Percentiles rank a stretch among this genome's conserved stretches.
These are phyloP conservation scores for Nephila pilipes DNA, from an alignment of 1,140 invertebrate species.

Conservation along the genomic window DNA sequence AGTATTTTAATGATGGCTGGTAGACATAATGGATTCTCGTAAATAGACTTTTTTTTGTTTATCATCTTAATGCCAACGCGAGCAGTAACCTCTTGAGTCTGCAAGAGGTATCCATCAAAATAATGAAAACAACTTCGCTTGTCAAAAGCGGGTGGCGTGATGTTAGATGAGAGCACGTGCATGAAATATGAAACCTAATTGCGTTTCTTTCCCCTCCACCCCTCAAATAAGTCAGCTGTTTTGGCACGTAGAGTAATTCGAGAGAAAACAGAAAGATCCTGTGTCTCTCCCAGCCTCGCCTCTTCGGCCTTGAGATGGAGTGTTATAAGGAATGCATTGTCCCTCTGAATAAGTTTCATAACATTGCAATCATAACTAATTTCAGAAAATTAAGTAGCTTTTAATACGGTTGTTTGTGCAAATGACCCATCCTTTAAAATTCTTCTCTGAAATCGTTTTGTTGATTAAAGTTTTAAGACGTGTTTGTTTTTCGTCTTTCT, in stretches of 20 bases:
- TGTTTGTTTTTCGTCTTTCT: too few relatives aligned
- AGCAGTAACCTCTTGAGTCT: background rate
- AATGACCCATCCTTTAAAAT: too few relatives aligned
- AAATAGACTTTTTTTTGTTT: background rate
- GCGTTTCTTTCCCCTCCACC: background rate
- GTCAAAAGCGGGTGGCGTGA: slow-evolving; percentile 30
- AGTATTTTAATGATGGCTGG: background rate
- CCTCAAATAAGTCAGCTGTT: slow-evolving; percentile 2
- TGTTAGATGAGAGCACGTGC: slow-evolving; percentile 22
- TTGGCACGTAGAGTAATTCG: slow-evolving; percentile 19
- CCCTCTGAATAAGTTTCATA: background rate
- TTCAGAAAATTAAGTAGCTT: background rate
- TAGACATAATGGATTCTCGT: background rate
- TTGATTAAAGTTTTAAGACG: too few relatives aligned
- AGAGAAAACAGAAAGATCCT: slow-evolving; percentile 8
- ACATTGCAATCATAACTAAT: too few relatives aligned
- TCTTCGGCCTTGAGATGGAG: background rate
- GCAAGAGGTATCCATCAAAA: background rate
- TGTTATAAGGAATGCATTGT: background rate
- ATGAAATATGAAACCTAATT: slow-evolving; percentile 28
- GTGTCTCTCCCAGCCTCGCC: background rate
- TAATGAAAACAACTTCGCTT: slow-evolving; percentile 6
- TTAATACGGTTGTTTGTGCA: background rate
- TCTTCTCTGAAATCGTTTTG: too few relatives aligned
- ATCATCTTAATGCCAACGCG: background rate